Base-by-base conservation (phyloP, 2,888 invertebrate species). In the Drosophila paranaensis region DNA sequence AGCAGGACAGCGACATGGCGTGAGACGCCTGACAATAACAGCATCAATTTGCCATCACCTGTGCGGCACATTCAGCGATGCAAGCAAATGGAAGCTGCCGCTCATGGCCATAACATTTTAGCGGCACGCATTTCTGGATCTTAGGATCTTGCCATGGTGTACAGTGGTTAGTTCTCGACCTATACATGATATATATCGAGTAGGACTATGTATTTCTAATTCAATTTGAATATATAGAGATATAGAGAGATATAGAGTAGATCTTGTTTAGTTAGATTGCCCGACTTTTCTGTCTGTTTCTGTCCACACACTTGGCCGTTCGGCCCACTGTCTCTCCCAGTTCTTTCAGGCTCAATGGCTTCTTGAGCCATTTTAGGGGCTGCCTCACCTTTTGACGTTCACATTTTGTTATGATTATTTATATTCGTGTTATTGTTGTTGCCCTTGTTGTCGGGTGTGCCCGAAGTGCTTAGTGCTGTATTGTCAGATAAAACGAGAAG, bases 41-140 rank as follows among this genome's bases (percentile, higher is more conserved):
- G 81, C 87, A 82, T 77, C 89, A 83, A 87, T 87, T 82, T 82
- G 68, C 78, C 88, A 89, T 74, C 89, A 89, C 82, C 81, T 89
- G 89, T 71, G 78, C 56, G 88, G 68, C 81, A 69, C 88, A 89
- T 87, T 83, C 69, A 60, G 65, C 63, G 53, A 71, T 64, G 69
- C 56, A 42, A 40, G 79, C 42, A 62, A 67, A 58, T 71, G 65
- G 60, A 64, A 75, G 67, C 58, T 51, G 53, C 27, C 20, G 62
- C 65, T 60, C 69, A 69, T 71, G 77, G 74, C 68, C 81, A 83
- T 89, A 83, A 83, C 81, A 83, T 89, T 83, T 87, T 77, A 83
- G 88, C 78, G 69, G 78, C 78, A 77, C 78, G 71, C 84, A 68
- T 66, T 57, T 60, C 62, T 67, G 57, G 60, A 69, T 69, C 66